Evolutionary conservation across 2,888 invertebrate species (phyloP).

Genomic region (Myopa tessellatipennis): DNA sequence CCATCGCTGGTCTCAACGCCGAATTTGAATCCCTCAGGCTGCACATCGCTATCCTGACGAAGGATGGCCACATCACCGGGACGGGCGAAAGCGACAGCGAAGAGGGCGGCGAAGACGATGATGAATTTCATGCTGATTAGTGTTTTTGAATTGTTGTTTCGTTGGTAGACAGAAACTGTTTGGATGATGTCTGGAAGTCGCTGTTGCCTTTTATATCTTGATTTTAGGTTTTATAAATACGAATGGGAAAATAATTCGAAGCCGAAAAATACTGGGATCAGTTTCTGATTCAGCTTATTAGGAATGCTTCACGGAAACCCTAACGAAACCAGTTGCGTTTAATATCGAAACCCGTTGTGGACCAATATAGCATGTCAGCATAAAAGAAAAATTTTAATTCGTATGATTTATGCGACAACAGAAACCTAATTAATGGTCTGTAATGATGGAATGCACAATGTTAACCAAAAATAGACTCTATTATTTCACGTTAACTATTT

Average conservation of each 20-base stretch:
- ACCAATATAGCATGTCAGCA: too few relatives aligned
- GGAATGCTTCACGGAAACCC: background rate
- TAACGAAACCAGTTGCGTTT: background rate
- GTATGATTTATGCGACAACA: too few relatives aligned
- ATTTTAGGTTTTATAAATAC: background rate
- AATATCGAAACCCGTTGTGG: too few relatives aligned
- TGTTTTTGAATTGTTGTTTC: constrained; percentile 55
- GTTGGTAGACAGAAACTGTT: constrained; percentile 21
- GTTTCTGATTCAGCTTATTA: background rate
- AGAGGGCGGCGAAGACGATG: constrained; percentile 65
- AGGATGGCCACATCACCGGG: constrained; percentile 37
- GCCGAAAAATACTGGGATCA: background rate
- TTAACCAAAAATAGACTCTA: too few relatives aligned
- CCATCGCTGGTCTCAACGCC: constrained; percentile 70
- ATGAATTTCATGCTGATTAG: constrained; percentile 50
- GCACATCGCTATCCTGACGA: constrained; percentile 41
- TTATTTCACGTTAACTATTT: too few relatives aligned
- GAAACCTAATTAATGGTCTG: too few relatives aligned
- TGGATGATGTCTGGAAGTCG: background rate
- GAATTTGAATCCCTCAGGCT: constrained; percentile 71
- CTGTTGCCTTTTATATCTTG: background rate
- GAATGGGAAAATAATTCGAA: background rate
- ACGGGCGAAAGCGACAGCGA: constrained; percentile 57
- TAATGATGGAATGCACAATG: too few relatives aligned
- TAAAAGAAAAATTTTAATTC: too few relatives aligned